phyloP scores from a whole-genome alignment of 2,797 vertebrate species.

The Periparus ater region DNA sequence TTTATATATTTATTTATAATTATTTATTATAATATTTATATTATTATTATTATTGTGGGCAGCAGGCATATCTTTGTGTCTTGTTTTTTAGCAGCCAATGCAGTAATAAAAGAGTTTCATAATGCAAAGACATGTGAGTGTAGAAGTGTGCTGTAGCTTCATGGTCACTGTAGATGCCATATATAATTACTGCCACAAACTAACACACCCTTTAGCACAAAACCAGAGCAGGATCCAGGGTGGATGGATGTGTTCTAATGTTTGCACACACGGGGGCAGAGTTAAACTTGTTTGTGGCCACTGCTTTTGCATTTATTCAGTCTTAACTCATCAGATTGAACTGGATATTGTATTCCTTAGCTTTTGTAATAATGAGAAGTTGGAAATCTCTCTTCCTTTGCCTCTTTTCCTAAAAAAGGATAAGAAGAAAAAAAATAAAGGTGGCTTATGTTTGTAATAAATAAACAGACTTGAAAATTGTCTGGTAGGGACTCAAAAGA shows the following conservation, averaged over 20 bases:
- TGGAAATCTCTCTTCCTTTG: background rate
- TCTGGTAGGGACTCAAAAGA: background rate
- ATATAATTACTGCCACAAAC: background rate
- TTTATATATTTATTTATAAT: too few relatives aligned
- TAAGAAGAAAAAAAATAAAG: background rate
- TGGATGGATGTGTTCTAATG: background rate
- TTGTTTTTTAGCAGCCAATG: background rate
- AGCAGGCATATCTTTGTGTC: background rate
- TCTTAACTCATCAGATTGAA: background rate
- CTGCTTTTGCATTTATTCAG: background rate
- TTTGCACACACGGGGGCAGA: slow-evolving; percentile 50
- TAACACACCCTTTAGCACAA: background rate
- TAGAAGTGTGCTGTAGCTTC: background rate
- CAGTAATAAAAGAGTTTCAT: background rate
- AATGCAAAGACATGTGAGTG: background rate
- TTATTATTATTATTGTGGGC: background rate
- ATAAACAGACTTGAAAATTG: background rate
- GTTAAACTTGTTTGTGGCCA: background rate
- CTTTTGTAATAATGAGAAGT: background rate
- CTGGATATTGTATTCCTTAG: background rate
- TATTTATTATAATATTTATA: too few relatives aligned
- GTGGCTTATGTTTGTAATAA: background rate
- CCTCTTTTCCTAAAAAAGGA: background rate
- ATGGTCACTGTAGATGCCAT: background rate
- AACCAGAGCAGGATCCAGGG: background rate